A percentile compares a stretch with the other conserved stretches of the same genome.
Conservation (phyloP, 2,113 vertebrate species). For the Syngnathus scovelli region DNA sequence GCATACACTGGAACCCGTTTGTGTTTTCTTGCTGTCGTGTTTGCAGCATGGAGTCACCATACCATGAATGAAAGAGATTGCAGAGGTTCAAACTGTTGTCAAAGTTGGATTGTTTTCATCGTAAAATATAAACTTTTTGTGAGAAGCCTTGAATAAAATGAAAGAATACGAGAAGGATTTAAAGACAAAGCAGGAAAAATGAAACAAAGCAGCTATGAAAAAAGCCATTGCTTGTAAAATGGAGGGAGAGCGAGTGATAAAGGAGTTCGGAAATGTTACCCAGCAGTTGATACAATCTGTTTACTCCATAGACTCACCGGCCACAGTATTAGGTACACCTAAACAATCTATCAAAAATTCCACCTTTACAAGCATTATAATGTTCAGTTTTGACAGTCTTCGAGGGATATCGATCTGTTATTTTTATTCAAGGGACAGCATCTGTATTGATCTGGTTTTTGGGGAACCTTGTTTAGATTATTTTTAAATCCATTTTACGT, state of each 20-base stretch:
- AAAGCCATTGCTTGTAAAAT: neutral
- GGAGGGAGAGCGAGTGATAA: neutral
- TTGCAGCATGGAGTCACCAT: neutral
- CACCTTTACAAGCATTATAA: neutral
- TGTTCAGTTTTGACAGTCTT: neutral
- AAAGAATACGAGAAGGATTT: conserved; percentile 3
- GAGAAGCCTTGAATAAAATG: conserved; percentile 21
- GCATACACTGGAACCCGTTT: conserved; percentile 30
- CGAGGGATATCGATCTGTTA: too few species aligned
- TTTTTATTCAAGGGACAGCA: too few species aligned
- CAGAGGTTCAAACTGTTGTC: neutral
- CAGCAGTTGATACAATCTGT: neutral
- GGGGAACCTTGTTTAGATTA: too few species aligned
- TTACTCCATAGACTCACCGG: neutral
- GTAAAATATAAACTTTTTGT: conserved; percentile 10
- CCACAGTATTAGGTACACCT: neutral
- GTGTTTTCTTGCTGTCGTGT: neutral
- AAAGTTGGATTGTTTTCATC: neutral
- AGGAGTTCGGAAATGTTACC: neutral
- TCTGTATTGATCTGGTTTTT: too few species aligned
- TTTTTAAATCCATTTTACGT: too few species aligned
- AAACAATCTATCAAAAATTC: neutral
- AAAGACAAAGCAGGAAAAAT: conserved; percentile 1
- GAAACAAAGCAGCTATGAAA: neutral
- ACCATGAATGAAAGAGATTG: neutral